Conservation (phyloP, 1,140 invertebrate genomes). For the Drosophila pseudoobscura region DNA sequence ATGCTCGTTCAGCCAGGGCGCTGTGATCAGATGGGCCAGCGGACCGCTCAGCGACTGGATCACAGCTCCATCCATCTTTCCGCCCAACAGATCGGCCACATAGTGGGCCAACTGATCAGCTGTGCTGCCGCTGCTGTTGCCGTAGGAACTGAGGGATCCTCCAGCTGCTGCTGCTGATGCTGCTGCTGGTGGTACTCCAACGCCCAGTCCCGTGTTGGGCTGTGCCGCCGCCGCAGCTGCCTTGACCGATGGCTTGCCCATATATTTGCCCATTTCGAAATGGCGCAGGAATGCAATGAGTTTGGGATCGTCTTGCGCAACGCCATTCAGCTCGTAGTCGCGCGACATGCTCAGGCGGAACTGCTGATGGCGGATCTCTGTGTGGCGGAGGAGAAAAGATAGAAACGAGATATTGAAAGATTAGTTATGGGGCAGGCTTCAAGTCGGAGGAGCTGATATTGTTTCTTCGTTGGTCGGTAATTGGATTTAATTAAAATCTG, state of each 20-base stretch:
- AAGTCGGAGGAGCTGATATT: constrained; percentile 7
- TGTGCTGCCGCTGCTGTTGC: constrained; percentile 64
- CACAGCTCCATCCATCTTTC: constrained; percentile 84
- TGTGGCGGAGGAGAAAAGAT: background rate
- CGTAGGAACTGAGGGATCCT: constrained; percentile 66
- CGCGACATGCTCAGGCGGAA: constrained; percentile 89
- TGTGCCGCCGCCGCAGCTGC: constrained; percentile 12
- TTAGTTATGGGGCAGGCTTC: constrained; percentile 1
- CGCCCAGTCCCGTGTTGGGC: constrained; percentile 9
- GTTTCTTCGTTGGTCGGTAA: constrained; percentile 36
- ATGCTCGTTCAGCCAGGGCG: constrained; percentile 87
- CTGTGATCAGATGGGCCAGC: constrained; percentile 78
- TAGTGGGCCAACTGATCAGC: constrained; percentile 84
- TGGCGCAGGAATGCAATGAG: constrained; percentile 89
- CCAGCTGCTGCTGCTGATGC: constrained; percentile 2
- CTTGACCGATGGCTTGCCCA: constrained; percentile 52
- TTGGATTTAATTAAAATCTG: constrained; percentile 78
- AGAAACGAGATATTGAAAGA: constrained; percentile 7
- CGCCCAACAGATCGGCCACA: constrained; percentile 82
- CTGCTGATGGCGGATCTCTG: constrained; percentile 87
- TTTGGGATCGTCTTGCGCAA: constrained; percentile 89
- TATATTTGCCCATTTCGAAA: constrained; percentile 85
- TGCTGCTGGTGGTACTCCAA: constrained; percentile 20
- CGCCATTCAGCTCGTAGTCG: constrained; percentile 88
- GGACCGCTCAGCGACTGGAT: constrained; percentile 85